phyloP scores from a whole-genome alignment of 2,113 vertebrate genomes.

The Megaceryle maxima region DNA sequence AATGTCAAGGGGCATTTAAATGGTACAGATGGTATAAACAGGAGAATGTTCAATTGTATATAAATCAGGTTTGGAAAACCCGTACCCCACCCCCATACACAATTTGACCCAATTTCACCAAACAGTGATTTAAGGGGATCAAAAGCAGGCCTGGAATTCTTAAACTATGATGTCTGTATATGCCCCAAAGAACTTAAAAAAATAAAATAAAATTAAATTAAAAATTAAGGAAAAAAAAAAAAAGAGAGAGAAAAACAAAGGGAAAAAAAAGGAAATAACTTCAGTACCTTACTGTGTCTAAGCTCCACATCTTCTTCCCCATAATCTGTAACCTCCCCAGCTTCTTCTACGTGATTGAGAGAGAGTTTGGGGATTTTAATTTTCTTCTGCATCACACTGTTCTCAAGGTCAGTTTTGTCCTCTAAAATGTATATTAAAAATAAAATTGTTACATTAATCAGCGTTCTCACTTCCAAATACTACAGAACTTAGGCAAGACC shows the following conservation, averaged over 20 bases:
- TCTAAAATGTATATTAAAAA: conserved; percentile 79
- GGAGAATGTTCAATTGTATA: not conserved
- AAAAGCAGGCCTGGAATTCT: conserved; percentile 42
- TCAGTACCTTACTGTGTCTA: conserved; percentile 96
- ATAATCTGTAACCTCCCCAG: conserved; percentile 89
- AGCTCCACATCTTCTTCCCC: conserved; percentile 93
- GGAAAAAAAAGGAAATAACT: conserved; percentile 38
- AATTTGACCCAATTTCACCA: conserved; percentile 25
- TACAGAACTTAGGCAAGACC: conserved; percentile 60
- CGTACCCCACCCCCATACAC: not conserved
- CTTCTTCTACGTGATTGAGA: conserved; percentile 89
- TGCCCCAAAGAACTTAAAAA: not conserved
- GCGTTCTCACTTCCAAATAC: conserved; percentile 47
- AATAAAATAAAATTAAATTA: not conserved
- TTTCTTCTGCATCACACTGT: conserved; percentile 99
- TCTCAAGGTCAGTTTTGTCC: conserved; percentile 94
- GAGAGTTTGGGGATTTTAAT: conserved; percentile 99
- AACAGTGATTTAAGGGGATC: not conserved
- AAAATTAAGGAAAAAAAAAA: not conserved
- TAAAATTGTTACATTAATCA: conserved; percentile 68
- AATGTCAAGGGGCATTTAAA: not conserved
- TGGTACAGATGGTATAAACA: not conserved
- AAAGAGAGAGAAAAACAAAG: not conserved
- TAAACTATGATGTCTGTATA: not conserved
- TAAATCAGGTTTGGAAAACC: not conserved